A percentile compares a stretch with the other conserved stretches of the same genome.
Evolutionary conservation across 2,113 vertebrate genomes (phyloP).

Genomic region (Macrotus californicus): DNA sequence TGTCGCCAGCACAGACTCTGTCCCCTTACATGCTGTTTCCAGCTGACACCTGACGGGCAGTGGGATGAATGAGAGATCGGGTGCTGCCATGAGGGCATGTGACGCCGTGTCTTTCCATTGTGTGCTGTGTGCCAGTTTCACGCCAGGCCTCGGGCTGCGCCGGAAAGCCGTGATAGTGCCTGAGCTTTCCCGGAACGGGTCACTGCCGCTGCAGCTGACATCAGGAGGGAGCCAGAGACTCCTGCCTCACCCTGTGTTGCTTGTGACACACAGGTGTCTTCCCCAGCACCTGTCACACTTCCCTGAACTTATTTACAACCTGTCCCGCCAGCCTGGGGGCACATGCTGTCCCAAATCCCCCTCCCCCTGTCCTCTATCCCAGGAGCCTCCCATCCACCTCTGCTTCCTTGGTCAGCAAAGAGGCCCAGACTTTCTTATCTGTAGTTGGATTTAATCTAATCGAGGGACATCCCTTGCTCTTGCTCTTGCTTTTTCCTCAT

Average conservation of each 20-base stretch:
- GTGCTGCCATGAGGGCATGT: not conserved
- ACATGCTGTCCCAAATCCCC: not conserved
- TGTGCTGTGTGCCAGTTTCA: not conserved
- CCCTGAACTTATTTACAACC: not conserved
- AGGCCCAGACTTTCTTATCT: not conserved
- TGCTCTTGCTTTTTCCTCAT: not conserved
- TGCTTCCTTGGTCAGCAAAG: not conserved
- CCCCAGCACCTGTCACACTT: not conserved
- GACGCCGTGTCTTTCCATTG: rapidly evolving
- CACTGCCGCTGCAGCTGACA: not conserved
- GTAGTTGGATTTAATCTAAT: not conserved
- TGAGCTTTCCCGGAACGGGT: not conserved
- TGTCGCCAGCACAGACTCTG: not conserved
- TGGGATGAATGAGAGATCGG: not conserved
- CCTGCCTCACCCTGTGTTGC: not conserved
- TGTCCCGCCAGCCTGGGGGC: not conserved
- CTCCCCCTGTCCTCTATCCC: not conserved
- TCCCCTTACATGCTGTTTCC: not conserved
- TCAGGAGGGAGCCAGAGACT: not conserved
- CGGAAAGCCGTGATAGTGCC: not conserved
- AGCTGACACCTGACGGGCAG: not conserved
- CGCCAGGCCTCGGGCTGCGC: not conserved
- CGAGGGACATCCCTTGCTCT: not conserved
- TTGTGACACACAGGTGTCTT: not conserved
- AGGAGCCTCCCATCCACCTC: not conserved